These are phyloP conservation scores for Patiria miniata DNA, from an alignment of 35 echinoderm and acorn worm species.

Conservation along the genomic window DNA sequence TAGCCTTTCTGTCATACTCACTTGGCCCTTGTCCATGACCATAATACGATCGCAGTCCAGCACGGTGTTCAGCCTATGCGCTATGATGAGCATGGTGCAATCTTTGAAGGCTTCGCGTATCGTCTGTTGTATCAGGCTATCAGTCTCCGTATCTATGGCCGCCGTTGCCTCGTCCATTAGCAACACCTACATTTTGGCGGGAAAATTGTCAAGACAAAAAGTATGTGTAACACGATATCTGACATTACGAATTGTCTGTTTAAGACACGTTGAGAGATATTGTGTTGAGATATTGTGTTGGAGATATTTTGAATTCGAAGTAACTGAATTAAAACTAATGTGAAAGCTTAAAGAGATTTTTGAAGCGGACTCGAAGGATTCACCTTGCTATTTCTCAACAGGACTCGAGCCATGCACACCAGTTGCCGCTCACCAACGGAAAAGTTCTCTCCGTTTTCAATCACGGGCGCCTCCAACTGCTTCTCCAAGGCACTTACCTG, in stretches of 20 bases:
- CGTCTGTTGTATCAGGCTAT: constrained; percentile 87
- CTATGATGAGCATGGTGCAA: constrained; percentile 91
- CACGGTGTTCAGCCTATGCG: constrained; percentile 85
- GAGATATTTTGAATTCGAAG: background rate
- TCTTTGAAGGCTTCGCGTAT: constrained; percentile 79
- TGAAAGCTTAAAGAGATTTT: no score
- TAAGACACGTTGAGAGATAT: background rate
- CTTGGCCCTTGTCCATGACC: constrained; percentile 81
- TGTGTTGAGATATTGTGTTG: background rate
- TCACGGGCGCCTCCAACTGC: constrained; percentile 64
- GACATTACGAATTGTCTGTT: background rate
- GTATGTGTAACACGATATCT: background rate
- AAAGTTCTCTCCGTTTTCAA: constrained; percentile 96
- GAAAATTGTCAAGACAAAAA: background rate
- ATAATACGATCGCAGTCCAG: constrained; percentile 75
- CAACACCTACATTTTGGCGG: constrained; percentile 51
- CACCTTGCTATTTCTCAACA: constrained; percentile 97
- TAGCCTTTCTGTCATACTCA: constrained; percentile 6
- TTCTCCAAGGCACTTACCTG: constrained; percentile 72
- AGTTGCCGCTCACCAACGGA: constrained; percentile 95
- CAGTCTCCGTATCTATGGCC: constrained; percentile 91
- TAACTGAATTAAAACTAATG: no score
- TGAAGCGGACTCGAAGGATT: no score
- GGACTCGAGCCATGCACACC: constrained; percentile 89
- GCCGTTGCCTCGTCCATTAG: constrained; percentile 91